Evolutionary conservation across 2,888 invertebrate species (phyloP).

Genomic region (Flabesymbios commensalis): DNA sequence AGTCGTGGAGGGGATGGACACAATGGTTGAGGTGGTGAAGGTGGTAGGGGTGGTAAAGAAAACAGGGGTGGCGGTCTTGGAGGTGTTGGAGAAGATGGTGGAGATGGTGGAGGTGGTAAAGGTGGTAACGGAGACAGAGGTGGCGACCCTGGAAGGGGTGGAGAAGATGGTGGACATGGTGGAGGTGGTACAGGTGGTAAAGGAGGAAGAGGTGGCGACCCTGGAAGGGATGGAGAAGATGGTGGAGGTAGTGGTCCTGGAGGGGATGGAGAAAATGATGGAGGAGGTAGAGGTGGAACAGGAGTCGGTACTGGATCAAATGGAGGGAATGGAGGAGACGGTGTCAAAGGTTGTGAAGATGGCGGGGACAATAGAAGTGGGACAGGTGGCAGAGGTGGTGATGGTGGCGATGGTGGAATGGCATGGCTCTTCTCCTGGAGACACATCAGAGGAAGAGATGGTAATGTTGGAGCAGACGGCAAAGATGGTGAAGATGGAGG

Average conservation of each 20-base stretch:
- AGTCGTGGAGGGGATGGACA: background rate
- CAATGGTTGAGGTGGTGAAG: background rate
- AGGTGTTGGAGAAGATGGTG: background rate
- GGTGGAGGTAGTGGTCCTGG: background rate
- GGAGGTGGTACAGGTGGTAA: background rate
- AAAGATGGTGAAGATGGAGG: background rate
- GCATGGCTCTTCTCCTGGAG: too few relatives aligned
- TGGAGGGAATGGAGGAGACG: background rate
- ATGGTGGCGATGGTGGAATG: background rate
- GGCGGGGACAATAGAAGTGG: background rate
- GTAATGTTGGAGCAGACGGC: background rate
- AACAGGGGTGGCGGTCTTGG: background rate
- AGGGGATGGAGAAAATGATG: background rate
- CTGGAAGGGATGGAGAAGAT: background rate
- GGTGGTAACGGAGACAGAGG: background rate
- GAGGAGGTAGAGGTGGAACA: background rate
- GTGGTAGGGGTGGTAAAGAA: background rate
- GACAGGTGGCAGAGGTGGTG: background rate
- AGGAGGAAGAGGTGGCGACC: background rate
- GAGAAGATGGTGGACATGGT: background rate
- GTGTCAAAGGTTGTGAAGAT: background rate
- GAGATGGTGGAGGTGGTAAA: background rate
- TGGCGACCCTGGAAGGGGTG: background rate
- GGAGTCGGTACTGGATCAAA: background rate
- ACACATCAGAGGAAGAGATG: background rate